These are phyloP conservation scores for Drosophila triauraria DNA, from an alignment of 1,140 invertebrate genomes.

Conservation along the genomic window DNA sequence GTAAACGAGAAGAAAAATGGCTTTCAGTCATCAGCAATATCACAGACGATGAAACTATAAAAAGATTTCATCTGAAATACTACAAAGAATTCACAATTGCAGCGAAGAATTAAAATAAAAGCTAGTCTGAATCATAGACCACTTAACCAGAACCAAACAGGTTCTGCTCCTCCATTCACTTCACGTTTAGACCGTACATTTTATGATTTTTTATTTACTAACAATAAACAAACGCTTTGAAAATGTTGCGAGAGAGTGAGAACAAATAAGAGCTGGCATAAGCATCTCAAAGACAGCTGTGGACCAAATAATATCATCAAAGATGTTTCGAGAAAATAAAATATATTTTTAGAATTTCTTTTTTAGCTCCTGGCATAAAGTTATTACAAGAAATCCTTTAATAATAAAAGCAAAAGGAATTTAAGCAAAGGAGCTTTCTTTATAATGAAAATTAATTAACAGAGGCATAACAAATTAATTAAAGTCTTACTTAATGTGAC, in stretches of 20 bases:
- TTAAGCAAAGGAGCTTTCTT: no score
- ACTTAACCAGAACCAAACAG: constrained; percentile 15
- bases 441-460: no score
- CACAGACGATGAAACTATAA: not conserved
- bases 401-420: not conserved
- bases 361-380: not conserved
- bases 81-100: constrained; percentile 11
- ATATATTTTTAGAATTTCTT: no score
- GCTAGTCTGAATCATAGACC: constrained; percentile 7
- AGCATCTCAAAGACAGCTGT: not conserved
- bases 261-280: not conserved
- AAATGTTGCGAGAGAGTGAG: constrained; percentile 7
- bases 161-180: constrained; percentile 19
- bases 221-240: constrained; percentile 25
- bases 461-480: not conserved
- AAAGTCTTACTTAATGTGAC: no score
- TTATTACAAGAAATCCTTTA: not conserved
- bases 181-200: constrained; percentile 26
- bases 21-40: not conserved
- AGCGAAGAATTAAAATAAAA: constrained; percentile 7
- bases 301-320: not conserved
- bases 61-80: constrained; percentile 7
- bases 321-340: not conserved
- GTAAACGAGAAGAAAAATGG: constrained; percentile 1
- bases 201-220: constrained; percentile 34